Base-by-base conservation (phyloP, 2,888 invertebrate species). In the Notodonta dromedarius region DNA sequence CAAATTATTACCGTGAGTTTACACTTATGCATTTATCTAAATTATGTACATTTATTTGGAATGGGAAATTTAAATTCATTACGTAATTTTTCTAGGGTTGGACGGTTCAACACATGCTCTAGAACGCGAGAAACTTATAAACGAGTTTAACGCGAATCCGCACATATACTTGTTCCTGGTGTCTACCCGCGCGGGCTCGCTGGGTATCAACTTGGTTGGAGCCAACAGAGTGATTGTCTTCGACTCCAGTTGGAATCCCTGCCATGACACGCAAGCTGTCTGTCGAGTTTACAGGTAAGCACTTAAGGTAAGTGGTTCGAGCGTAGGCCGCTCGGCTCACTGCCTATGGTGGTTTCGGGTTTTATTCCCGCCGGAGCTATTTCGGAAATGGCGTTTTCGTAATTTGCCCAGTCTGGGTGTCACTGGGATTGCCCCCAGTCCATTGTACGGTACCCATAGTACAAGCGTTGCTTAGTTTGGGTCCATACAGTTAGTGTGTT, bases 171-270 rank as follows among this genome's bases (percentile, higher is more conserved):
- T 99, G 68, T 99, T 99, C 88, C 94, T 99, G 60, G 98, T 99
- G 51, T 99, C 99, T 0, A 99, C 99, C 0, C 95, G 98, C 74
- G 99, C 99, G 48, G 99, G 99, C 1, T 99, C 98, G 13, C 93
- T 99, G 44, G 99, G 99, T 9, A 99, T 99, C 70, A 99, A 99
- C 93, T 94, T 99, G 67, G 97, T 99, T 24, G 99, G 99, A 14
- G 99, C 99, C 0, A 99, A 99, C 90, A 95, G 99, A 44, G 99
- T 99, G 6, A 97, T 99, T 52, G 98, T 99, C 57, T 97, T 99
- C 81, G 99, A 99, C 87, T 99, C 99, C 13, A 98, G 98, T 50
- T 99, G 99, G 99, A 99, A 99, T 93, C 99, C 99, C 1, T 99
- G 99, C 83, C 99, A 99, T 82, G 99, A 99, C 84, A 98, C 98